Percentiles rank a stretch among this genome's conserved stretches.
Conservation (phyloP, 2,888 invertebrate species). For the Willowsia nigromaculata region DNA sequence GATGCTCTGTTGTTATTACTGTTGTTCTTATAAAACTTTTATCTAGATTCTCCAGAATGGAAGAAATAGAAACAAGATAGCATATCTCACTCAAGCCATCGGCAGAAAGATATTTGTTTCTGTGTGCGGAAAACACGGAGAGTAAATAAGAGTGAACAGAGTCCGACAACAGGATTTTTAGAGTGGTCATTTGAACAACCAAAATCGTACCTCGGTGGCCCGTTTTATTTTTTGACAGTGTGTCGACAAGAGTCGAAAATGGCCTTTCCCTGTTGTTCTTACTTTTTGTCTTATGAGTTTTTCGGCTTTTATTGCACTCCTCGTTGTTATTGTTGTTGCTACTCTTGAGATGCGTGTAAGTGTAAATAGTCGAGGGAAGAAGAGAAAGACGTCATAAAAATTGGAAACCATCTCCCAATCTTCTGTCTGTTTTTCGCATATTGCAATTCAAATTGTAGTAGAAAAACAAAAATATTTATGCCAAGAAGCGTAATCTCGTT, state of each 20-base stretch:
- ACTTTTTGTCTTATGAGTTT: constrained; percentile 9
- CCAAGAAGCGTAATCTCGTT: not conserved
- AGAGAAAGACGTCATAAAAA: constrained; percentile 17
- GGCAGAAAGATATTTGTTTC: constrained; percentile 15
- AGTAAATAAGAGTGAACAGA: constrained; percentile 39
- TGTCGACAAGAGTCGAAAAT: constrained; percentile 68
- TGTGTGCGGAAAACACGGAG: not conserved
- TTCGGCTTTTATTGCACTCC: constrained; percentile 21
- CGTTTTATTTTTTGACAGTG: constrained; percentile 61
- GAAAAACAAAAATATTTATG: constrained; percentile 9
- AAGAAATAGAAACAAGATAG: not conserved
- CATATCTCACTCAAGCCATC: not conserved
- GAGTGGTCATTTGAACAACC: constrained; percentile 74
- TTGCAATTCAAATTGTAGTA: not conserved
- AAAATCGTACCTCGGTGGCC: constrained; percentile 78
- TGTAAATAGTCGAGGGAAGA: not conserved
- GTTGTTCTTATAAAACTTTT: constrained; percentile 36
- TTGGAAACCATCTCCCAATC: constrained; percentile 10
- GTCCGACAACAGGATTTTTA: constrained; percentile 49
- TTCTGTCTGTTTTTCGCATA: constrained; percentile 7
- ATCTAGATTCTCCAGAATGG: constrained; percentile 42
- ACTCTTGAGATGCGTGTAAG: not conserved
- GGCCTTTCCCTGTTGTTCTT: constrained; percentile 37
- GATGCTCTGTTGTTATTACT: not conserved
- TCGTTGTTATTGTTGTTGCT: not conserved